These are phyloP conservation scores for Craseonycteris thonglongyai DNA, from an alignment of 2,113 vertebrate species.

Conservation along the genomic window DNA sequence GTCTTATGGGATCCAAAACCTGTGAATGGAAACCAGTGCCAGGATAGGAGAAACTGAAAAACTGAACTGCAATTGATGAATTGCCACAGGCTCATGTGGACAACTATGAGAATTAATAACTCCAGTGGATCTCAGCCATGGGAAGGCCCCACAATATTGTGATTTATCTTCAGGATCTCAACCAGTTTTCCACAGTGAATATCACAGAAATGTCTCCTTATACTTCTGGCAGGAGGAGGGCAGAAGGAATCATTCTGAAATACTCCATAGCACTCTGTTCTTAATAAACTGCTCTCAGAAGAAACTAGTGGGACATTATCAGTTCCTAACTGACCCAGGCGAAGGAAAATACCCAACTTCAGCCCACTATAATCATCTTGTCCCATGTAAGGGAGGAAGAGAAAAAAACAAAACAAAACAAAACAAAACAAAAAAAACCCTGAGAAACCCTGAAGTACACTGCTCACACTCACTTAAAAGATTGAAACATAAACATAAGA, in stretches of 20 bases:
- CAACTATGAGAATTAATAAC: not conserved
- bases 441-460: not conserved
- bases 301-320: not conserved
- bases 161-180: not conserved
- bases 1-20: not conserved
- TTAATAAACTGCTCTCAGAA: not conserved
- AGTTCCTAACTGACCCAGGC: not conserved
- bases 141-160: no score
- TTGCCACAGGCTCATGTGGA: not conserved
- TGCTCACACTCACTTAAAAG: not conserved
- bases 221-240: not conserved
- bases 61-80: not conserved
- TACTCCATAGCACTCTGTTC: not conserved
- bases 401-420: no score
- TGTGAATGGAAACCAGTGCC: not conserved
- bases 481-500: not conserved
- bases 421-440: no score
- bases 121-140: not conserved
- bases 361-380: not conserved
- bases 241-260: not conserved
- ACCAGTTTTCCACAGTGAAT: not conserved
- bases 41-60: not conserved
- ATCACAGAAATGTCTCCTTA: not conserved
- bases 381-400: not conserved
- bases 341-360: not conserved